Evolutionary conservation across 2,113 vertebrate species (phyloP).

Genomic region (Paracanthobrama guichenoti): DNA sequence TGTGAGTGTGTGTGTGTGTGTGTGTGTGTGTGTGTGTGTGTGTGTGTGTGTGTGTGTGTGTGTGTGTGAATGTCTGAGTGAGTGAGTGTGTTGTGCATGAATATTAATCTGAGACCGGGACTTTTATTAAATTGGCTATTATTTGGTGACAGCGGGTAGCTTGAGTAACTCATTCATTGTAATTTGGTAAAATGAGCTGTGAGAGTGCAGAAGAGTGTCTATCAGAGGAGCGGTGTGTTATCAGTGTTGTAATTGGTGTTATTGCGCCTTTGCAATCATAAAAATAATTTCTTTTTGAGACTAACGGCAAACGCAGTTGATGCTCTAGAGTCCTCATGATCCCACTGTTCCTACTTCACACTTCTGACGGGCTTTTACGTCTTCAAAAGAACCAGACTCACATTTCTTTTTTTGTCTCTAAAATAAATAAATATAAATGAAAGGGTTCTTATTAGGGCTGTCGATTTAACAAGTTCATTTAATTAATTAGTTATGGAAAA

Average conservation of each 20-base stretch:
- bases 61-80: neutral
- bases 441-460: too few species aligned
- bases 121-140: constrained; percentile 23
- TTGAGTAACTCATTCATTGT: neutral
- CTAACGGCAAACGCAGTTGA: neutral
- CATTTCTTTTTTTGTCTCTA: too few species aligned
- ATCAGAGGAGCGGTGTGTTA: neutral
- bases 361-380: neutral
- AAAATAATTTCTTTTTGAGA: neutral
- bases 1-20: too few species aligned
- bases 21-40: too few species aligned
- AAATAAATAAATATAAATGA: too few species aligned
- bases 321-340: neutral
- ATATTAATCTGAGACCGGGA: constrained; percentile 2
- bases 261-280: constrained; percentile 2
- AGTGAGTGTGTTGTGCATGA: neutral
- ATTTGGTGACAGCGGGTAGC: constrained; percentile 9
- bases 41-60: too few species aligned
- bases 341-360: neutral
- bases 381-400: neutral
- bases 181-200: neutral
- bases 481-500: too few species aligned
- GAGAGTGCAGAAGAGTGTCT: neutral
- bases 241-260: constrained; percentile 2
- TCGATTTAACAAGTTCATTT: too few species aligned